Evolutionary conservation across 2,113 vertebrate species (phyloP).

Genomic region (Dolichallabes microphthalmus): DNA sequence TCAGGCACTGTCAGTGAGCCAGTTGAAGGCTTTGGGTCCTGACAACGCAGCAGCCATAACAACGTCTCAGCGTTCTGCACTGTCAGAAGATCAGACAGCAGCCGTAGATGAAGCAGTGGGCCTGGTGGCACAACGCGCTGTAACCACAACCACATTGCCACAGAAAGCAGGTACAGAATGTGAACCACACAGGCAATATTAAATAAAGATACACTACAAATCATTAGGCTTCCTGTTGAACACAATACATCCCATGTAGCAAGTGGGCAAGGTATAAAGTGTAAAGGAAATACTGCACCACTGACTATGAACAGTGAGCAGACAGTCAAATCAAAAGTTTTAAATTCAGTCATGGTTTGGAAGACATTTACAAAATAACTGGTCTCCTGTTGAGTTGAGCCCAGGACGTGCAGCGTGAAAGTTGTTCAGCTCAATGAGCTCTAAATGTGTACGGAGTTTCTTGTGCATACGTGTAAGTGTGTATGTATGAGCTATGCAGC

Average conservation of each 20-base stretch:
- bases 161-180: constrained; percentile 53
- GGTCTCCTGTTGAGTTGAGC: too few species aligned
- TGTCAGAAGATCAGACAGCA: constrained; percentile 41
- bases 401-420: too few species aligned
- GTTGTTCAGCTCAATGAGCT: too few species aligned
- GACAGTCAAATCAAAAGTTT: too few species aligned
- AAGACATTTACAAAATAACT: neutral
- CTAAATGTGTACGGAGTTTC: too few species aligned
- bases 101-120: constrained; percentile 48
- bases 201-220: neutral
- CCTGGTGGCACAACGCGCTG: constrained; percentile 21
- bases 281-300: neutral
- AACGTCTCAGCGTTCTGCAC: constrained; percentile 43
- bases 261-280: too few species aligned
- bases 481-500: too few species aligned
- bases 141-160: neutral
- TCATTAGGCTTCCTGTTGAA: neutral
- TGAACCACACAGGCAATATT: neutral
- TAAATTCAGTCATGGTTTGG: neutral
- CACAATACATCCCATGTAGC: neutral
- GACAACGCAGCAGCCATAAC: constrained; percentile 66
- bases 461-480: too few species aligned
- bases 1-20: constrained; percentile 61
- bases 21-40: constrained; percentile 66
- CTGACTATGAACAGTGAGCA: neutral